Base-by-base conservation (phyloP, 2,888 invertebrate species). In the Carpatolechia fugitivella region DNA sequence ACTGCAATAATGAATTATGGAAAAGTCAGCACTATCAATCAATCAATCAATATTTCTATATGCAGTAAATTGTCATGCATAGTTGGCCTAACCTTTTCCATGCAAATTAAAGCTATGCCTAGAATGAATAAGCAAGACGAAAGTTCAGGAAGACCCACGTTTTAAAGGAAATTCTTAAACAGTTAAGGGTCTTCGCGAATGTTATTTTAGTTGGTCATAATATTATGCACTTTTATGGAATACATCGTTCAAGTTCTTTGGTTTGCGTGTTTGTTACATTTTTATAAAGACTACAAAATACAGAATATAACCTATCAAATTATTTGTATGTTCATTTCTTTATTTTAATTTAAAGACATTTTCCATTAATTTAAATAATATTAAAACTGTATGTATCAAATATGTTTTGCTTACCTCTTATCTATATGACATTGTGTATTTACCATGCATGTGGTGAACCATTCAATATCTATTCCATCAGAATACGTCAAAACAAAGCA, bases 21-120 rank as follows among this genome's bases (percentile, higher is more conserved):
- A 10, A 30, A 31, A 31, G 16, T 16, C 14, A 30, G 16, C 47
- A 16, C 47, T 47, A 47, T 47, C 30, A 47, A 31, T 47, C 47
- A 47, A 18, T 50, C 50, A 5, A 50, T 50, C 50, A 50, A 50
- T 50, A 31, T 47, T 47, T 31, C 31, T 47, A 31, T 29, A 50
- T 24, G 3, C 30, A 46, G n/a, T 30, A 30, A 11, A 50, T 38
- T 38, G 50, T 38, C 50, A 11, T 38, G 38, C 29, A 10, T 29
- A 38, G 36, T 38, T 50, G 50, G 35, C 7, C n/a, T 50, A 24
- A 50, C 50, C 50, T 50, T 50, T 50, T 8, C 24, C 50, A 50
- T 50, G 50, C 38, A 50, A 50, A 50, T 50, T 29, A 8, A 18
- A 29, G n/a, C 3, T n/a, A 35, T 35, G 49, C 5, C 11, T 18